Conservation (phyloP, 2,888 invertebrate species). For the Orchesellides sinensis region DNA sequence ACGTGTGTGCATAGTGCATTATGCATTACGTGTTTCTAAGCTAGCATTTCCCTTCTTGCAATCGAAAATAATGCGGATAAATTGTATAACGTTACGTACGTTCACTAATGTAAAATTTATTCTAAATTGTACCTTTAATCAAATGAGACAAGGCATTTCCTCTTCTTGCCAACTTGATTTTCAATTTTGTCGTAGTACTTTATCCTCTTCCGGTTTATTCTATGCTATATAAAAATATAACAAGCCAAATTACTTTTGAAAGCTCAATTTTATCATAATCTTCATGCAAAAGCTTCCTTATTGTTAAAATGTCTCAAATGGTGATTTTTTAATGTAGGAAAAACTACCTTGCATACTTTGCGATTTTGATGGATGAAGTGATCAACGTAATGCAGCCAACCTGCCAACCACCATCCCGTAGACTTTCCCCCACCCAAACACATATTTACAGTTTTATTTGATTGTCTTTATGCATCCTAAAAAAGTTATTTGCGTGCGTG, state of each 20-base stretch:
- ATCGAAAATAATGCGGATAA: constrained; percentile 17
- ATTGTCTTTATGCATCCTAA: too few species aligned
- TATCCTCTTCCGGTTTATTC: neutral
- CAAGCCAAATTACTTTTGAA: constrained; percentile 16
- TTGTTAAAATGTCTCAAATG: too few species aligned
- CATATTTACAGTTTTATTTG: too few species aligned
- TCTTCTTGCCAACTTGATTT: constrained; percentile 12
- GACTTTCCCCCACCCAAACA: too few species aligned
- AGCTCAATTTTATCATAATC: too few species aligned
- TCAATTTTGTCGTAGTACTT: neutral
- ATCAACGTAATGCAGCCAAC: too few species aligned
- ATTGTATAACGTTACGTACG: constrained; percentile 17
- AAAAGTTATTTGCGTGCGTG: too few species aligned
- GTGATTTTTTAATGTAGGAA: too few species aligned
- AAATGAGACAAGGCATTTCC: constrained; percentile 39
- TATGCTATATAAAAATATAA: neutral
- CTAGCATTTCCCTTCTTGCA: neutral
- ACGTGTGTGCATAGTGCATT: too few species aligned
- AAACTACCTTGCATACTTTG: too few species aligned
- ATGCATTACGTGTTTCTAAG: neutral
- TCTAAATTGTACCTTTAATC: constrained; percentile 24
- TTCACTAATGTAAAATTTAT: neutral
- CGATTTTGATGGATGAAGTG: neutral
- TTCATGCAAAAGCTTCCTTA: neutral
- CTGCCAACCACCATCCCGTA: too few species aligned